phyloP scores from a whole-genome alignment of 2,797 vertebrate genomes.

The Tolypeutes matacus region DNA sequence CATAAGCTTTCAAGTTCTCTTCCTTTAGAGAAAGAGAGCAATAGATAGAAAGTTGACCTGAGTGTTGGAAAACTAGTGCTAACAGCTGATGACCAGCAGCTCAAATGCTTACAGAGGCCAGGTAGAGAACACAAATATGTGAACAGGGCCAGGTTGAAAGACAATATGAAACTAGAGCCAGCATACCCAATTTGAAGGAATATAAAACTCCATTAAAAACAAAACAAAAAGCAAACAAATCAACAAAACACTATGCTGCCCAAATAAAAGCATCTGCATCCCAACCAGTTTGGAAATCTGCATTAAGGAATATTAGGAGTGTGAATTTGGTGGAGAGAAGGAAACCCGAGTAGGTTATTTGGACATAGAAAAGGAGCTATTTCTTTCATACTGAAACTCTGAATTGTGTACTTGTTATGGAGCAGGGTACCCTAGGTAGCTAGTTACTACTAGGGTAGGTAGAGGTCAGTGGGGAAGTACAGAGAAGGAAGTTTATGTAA shows the following conservation, averaged over 20 bases:
- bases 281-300: not conserved
- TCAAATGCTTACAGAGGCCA: not conserved
- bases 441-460: too few relatives aligned
- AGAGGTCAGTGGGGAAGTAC: too few relatives aligned
- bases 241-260: not conserved
- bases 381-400: not conserved
- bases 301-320: not conserved
- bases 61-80: not conserved
- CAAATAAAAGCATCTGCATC: constrained; percentile 20
- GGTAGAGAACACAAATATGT: not conserved
- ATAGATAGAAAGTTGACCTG: not conserved
- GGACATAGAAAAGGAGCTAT: not conserved
- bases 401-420: not conserved
- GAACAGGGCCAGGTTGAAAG: not conserved
- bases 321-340: not conserved
- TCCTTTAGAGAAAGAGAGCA: not conserved
- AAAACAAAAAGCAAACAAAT: not conserved
- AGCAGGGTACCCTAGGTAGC: not conserved
- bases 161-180: not conserved
- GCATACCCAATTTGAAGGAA: not conserved
- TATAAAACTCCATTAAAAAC: not conserved
- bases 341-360: not conserved
- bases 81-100: not conserved
- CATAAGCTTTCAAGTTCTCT: not conserved
- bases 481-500: too few relatives aligned